Evolutionary conservation across 92 coral and sea anemone species (phyloP), one percentile per base, ranked within the genome.

Genomic region (Anthopleura xanthogrammica): DNA sequence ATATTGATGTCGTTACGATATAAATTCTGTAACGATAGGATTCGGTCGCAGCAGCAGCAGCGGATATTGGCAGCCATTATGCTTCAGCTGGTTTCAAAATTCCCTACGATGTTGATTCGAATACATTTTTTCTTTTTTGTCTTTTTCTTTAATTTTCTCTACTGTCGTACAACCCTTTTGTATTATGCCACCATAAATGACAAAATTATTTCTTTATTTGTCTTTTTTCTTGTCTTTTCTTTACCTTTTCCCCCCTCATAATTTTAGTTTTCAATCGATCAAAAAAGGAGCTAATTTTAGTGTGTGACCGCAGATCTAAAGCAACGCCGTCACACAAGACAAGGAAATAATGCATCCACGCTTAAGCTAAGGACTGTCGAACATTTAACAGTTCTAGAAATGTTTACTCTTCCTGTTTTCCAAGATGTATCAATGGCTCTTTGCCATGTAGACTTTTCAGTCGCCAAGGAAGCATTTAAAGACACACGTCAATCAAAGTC

Each of bases 11-110:
- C 8, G 74, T 68, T 24, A 23, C 16, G 12, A 17, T 68, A 29
- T 54, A 54, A 54, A 54, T 23, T 68, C 74, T 68, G 74, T 68
- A 68, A 68, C 74, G 74, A 68, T 68, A 68, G 46, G 74, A 68
- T 0, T 68, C 14, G 41, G 74, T 68, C 50, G 50, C 50, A 29
- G 74, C 74, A 65, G 74, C 36, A 36, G 17, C 74, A 68, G 42
- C 74, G 74, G 74, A 68, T n/a, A 68, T 68, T 68, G 74, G 74
- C 74, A 68, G 17, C 41, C 74, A 7, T 12, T 11, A 12, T 68
- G 74, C 29, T 42, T 68, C 74, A 68, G 74, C 72, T 20, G 22
- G 12, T 36, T 68, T 68, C 74, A 68, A 68, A 68, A 68, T 29
- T 29, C 41, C 42, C 8, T 68, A 0, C 58, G 58, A 54, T 54